Evolutionary conservation across 1,140 invertebrate genomes (phyloP).

Genomic region (Schlechtendalia chinensis): DNA sequence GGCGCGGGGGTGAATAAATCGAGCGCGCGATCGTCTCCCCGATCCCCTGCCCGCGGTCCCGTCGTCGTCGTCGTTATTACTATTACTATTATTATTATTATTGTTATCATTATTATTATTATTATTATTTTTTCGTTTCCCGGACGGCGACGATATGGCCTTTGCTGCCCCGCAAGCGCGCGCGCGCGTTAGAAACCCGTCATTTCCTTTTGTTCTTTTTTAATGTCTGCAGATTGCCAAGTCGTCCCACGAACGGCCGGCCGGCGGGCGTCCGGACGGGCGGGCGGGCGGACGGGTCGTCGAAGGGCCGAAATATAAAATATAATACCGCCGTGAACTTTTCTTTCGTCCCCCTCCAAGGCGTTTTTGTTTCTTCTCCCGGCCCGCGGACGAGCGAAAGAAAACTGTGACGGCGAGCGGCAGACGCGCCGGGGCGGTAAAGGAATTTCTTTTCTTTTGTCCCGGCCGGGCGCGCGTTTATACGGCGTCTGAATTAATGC

Average conservation of each 20-base stretch:
- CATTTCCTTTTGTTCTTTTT: slow-evolving; percentile 50
- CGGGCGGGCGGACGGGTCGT: not conserved
- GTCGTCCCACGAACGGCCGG: slow-evolving; percentile 32
- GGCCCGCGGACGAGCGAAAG: too few species aligned
- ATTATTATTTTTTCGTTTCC: slow-evolving; percentile 1
- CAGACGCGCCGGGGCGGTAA: not conserved
- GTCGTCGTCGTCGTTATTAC: not conserved
- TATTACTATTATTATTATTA: not conserved
- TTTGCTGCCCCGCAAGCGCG: not conserved
- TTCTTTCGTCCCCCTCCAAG: slow-evolving; percentile 24
- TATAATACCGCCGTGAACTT: slow-evolving; percentile 48
- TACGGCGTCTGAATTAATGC: slow-evolving; percentile 48
- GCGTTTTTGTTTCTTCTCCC: slow-evolving; percentile 50
- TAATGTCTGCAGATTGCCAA: slow-evolving; percentile 49
- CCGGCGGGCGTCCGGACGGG: not conserved
- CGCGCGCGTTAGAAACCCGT: slow-evolving; percentile 37
- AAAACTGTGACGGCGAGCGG: not conserved
- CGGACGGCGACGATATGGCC: slow-evolving; percentile 21
- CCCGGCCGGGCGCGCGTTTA: slow-evolving; percentile 31
- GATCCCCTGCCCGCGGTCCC: not conserved
- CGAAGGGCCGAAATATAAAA: slow-evolving; percentile 49
- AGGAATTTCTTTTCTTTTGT: slow-evolving; percentile 50
- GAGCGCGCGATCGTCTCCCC: not conserved
- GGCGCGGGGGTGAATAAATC: slow-evolving; percentile 28
- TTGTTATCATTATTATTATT: not conserved